Evolutionary conservation across 2,888 invertebrate species (phyloP), one percentile per base, ranked within the genome.

Genomic region (Agriopis aurantiaria): DNA sequence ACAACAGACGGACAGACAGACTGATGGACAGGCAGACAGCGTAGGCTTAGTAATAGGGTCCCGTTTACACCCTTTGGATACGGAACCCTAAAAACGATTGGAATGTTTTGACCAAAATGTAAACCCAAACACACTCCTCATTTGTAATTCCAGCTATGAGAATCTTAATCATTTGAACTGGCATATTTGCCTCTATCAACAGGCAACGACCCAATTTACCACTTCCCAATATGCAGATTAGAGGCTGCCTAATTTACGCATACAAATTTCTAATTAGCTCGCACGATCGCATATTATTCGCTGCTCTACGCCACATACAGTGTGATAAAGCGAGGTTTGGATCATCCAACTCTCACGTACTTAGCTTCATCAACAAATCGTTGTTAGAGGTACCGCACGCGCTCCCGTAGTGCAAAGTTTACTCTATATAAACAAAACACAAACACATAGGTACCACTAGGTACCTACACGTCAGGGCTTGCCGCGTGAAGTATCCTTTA

Each of bases 321-420:
- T 55, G 43, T 59, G 55, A 53, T 61, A 61, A 12, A 49, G 53
- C 51, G 66, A 11, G 61, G 69, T 52, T 69, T 8, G 23, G 17
- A 46, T 59, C 51, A 58, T 61, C 58, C 51, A 17, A 43, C 43
- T 43, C 17, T 10, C 14, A 43, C 63, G 49, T 55, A 40, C 49
- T 46, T 56, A 43, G 33, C 56, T 53, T 46, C 53, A 43, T 55
- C 51, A 59, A 55, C 57, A 61, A 55, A 48, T 48, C 23, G 65
- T 67, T 56, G 52, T 74, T 75, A 69, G 17, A 23, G 17, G 69
- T 71, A 81, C 17, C 17, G 87, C 90, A 91, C 88, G 88, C 85
- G 88, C 82, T 80, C 56, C 77, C 77, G 79, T 79, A 87, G 88
- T 89, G 87, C 90, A 90, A 89, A 88, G 88, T 88, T 85, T 83